Conservation (phyloP, 2,113 vertebrate genomes). For the Lepidiolamprologus cunningtoni region DNA sequence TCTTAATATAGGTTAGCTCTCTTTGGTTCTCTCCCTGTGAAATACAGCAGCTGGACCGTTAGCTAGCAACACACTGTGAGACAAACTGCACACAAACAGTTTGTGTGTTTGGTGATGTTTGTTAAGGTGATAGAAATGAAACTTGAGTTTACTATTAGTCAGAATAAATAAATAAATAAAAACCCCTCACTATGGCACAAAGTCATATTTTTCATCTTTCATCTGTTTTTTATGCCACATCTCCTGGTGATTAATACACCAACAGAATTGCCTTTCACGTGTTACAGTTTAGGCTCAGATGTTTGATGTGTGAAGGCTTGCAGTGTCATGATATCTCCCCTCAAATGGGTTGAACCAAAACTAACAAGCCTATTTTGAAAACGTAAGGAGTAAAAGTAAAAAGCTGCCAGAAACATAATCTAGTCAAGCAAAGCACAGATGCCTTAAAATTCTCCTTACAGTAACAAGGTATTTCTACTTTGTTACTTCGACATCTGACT, state of each 20-base stretch:
- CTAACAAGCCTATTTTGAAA: neutral
- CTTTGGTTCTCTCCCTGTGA: neutral
- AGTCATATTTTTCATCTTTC: neutral
- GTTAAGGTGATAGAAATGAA: fast-evolving
- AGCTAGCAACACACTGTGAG: neutral
- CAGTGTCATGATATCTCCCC: neutral
- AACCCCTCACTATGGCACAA: neutral
- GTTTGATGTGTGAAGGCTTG: neutral
- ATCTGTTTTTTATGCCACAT: neutral
- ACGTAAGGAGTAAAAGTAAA: neutral
- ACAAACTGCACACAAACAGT: neutral
- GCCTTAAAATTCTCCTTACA: neutral
- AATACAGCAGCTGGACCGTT: neutral
- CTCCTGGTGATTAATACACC: neutral
- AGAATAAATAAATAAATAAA: neutral
- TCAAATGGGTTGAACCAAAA: neutral
- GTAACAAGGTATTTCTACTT: neutral
- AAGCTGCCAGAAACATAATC: neutral
- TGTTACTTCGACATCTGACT: neutral
- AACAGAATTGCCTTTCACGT: neutral
- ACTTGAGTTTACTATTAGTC: neutral
- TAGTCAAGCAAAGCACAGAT: neutral
- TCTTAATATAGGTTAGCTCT: neutral
- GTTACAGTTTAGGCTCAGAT: neutral
- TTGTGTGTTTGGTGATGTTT: neutral